phyloP scores from a whole-genome alignment of 2,113 vertebrate genomes.

The Rafetus swinhoei region DNA sequence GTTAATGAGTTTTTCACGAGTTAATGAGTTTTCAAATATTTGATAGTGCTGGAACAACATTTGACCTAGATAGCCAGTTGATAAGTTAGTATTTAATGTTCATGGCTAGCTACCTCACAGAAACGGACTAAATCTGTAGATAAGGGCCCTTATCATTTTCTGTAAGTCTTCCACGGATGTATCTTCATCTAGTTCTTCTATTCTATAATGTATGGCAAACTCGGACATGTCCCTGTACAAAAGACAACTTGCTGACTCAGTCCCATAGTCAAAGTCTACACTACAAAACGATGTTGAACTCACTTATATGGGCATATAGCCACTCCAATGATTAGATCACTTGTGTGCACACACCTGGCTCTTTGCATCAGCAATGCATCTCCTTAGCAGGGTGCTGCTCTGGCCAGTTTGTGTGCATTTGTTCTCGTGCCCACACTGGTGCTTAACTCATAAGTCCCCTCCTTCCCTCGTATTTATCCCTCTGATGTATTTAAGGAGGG shows the following conservation, averaged over 20 bases:
- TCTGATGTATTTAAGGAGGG: not conserved
- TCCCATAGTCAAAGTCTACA: not conserved
- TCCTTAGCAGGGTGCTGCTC: not conserved
- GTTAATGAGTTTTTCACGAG: too few species aligned
- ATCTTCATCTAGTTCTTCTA: conserved; percentile 97
- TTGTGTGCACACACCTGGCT: not conserved
- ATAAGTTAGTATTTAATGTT: too few species aligned
- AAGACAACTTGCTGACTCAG: not conserved
- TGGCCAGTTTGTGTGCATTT: not conserved
- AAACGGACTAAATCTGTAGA: conserved; percentile 94
- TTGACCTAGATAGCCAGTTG: too few species aligned
- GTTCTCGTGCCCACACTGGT: not conserved
- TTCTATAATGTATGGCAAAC: conserved; percentile 95
- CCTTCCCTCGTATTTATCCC: not conserved
- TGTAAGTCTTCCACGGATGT: conserved; percentile 96
- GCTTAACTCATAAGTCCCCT: not conserved
- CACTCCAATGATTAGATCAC: not conserved
- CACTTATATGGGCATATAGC: not conserved
- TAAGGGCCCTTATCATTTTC: conserved; percentile 96
- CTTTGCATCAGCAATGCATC: not conserved
- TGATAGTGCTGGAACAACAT: too few species aligned
- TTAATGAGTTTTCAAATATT: too few species aligned
- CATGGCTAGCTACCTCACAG: too few species aligned
- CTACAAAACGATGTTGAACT: not conserved
- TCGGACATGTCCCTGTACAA: conserved; percentile 91